These are phyloP conservation scores for Frankliniella intonsa DNA, from an alignment of 2,888 invertebrate genomes.

Conservation along the genomic window DNA sequence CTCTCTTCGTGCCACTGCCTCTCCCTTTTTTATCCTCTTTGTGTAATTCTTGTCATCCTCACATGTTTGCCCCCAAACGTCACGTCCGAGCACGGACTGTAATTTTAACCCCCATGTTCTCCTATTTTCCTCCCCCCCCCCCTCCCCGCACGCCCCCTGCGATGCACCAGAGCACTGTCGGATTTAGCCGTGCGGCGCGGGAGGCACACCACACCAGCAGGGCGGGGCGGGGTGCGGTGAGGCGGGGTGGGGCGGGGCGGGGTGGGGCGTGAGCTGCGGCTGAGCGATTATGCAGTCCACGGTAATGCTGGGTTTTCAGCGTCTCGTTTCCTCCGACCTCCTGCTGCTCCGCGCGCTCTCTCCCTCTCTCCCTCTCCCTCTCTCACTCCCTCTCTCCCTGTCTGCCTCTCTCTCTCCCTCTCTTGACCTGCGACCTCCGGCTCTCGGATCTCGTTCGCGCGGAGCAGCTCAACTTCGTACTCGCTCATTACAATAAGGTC, in stretches of 20 bases:
- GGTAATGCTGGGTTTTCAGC: slow-evolving; percentile 7
- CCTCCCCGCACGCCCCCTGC: no score
- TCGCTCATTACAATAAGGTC: slow-evolving; percentile 10
- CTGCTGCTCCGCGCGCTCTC: not conserved
- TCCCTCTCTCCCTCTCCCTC: not conserved
- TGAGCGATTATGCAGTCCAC: not conserved
- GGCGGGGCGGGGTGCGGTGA: no score
- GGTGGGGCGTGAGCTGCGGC: not conserved
- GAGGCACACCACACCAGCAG: no score
- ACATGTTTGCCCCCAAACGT: no score
- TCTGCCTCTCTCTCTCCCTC: not conserved
- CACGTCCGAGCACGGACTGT: no score
- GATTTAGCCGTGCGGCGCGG: no score
- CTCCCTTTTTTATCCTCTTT: not conserved
- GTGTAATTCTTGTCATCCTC: no score
- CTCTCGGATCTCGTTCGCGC: no score
- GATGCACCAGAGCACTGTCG: no score
- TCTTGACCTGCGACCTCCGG: not conserved
- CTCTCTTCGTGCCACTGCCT: not conserved
- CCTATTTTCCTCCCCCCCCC: no score
- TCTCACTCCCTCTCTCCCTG: not conserved
- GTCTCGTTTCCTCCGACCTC: not conserved
- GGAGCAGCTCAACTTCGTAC: not conserved
- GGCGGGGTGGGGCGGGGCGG: not conserved
- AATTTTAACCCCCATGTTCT: no score